Conservation (phyloP, 2,888 invertebrate species). For the Acleris cristana region DNA sequence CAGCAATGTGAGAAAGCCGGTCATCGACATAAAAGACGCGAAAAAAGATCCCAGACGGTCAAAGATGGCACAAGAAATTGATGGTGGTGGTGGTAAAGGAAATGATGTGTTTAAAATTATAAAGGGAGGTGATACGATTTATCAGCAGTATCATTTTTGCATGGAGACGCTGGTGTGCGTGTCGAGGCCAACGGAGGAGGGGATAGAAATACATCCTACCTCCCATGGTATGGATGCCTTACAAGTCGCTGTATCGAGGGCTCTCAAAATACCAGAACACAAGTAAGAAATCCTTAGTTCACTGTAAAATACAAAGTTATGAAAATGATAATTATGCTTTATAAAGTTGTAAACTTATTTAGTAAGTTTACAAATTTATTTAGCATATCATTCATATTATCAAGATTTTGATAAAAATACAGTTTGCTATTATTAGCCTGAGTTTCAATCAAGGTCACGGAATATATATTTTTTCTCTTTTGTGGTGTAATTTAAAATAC, state of each 20-base stretch:
- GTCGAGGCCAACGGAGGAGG: conserved; percentile 87
- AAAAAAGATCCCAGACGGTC: conserved; percentile 45
- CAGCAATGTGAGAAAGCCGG: conserved; percentile 59
- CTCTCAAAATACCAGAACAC: conserved; percentile 2
- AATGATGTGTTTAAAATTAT: conserved; percentile 66
- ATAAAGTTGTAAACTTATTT: no score
- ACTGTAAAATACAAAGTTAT: no score
- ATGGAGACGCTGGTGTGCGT: conserved; percentile 88
- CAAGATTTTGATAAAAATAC: no score
- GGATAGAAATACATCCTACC: conserved; percentile 84
- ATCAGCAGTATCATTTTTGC: conserved; percentile 87
- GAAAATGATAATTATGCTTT: no score
- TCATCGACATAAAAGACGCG: conserved; percentile 53
- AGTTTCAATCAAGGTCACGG: no score
- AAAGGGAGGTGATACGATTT: conserved; percentile 77
- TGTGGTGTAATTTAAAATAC: no score
- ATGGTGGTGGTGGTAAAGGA: conserved; percentile 56
- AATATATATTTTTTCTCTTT: no score
- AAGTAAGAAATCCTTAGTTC: neutral
- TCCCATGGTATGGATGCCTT: conserved; percentile 84
- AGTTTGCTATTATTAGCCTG: no score
- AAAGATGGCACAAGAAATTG: conserved; percentile 37
- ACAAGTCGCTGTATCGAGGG: conserved; percentile 65
- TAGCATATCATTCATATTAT: no score
- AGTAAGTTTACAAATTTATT: no score